Base-by-base conservation (phyloP, 2,797 vertebrate genomes). In the Spinibarbus caldwelli region DNA sequence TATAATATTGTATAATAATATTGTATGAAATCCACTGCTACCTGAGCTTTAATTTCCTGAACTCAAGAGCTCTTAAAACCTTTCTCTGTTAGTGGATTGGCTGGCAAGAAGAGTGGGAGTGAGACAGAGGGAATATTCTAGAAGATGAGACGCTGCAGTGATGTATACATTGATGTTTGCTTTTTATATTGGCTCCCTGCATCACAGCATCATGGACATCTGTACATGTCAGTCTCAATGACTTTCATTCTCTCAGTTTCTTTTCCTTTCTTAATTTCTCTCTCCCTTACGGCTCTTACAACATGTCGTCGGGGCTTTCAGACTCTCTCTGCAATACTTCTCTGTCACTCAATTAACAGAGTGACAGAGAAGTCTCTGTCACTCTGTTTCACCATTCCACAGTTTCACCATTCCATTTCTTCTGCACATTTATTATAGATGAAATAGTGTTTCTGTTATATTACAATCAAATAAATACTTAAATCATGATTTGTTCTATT, bases 201-300 rank as follows among this genome's bases (percentile, higher is more conserved):
- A 89, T 86, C 85, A 87, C 75, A 86, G 72, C 80, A 82, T 88
- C 79, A 47, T 78, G 86, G 90, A 92, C 91, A 92, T 94, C 91
- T 94, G 91, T 87, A 88, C 86, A 87, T 90, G 86, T 87, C 70
- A 80, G 92, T 93, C 91, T 83, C 89, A 87, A 83, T 90, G 91
- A 90, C 89, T 82, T 77, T 78, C 59, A 36, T 57, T 26, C 66
- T n/a, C n/a, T 76, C 86, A 82, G 62, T 62, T 21, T 86, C 72
- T 84, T 47, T 85, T 52, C 11, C 12, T 83, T 64, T 73, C 47
- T 49, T 83, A 29, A 77, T 23, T 26, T 72, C 66, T 59, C 29
- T 77, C 73, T 43, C 90, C 89, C 93, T 92, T 89, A 89, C 92
- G 91, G 93, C 91, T 87, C 83, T 89, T 87, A 82, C 6, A 45